Evolutionary conservation across 30 jellyfish, hydroid and myxozoan species (phyloP).

Genomic region (Pelagia noctiluca): DNA sequence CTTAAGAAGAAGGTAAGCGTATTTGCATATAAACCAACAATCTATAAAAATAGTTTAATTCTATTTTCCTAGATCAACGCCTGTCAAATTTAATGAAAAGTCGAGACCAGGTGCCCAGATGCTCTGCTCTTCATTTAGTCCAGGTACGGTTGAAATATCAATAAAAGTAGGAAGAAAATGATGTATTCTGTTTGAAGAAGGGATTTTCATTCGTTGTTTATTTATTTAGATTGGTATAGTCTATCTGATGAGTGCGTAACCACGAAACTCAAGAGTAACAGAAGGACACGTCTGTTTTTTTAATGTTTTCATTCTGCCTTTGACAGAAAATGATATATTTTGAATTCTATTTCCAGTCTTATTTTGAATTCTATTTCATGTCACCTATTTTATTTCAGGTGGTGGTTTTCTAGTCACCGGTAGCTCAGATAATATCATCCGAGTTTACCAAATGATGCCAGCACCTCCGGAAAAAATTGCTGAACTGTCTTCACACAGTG

Average conservation of each 20-base stretch:
- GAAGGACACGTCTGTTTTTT: too few relatives aligned
- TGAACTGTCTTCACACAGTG: constrained; percentile 86
- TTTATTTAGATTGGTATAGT: too few relatives aligned
- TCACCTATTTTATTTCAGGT: constrained; percentile 77
- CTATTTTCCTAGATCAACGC: constrained; percentile 71
- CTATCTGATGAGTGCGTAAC: not conserved
- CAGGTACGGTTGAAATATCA: constrained; percentile 66
- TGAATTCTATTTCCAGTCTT: too few relatives aligned
- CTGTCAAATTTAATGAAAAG: constrained; percentile 89
- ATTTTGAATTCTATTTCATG: too few relatives aligned
- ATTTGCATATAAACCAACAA: too few relatives aligned
- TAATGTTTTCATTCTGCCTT: not conserved
- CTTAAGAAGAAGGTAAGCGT: too few relatives aligned
- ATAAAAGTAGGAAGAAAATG: not conserved
- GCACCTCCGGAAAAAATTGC: constrained; percentile 95
- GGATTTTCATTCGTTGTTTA: not conserved
- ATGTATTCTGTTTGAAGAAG: not conserved
- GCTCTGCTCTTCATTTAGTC: constrained; percentile 98
- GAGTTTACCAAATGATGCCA: constrained; percentile 92
- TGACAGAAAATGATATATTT: too few relatives aligned
- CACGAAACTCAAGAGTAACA: too few relatives aligned
- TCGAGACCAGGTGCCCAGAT: constrained; percentile 97
- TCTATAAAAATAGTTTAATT: not conserved
- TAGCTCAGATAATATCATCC: constrained; percentile 86
- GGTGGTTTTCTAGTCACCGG: constrained; percentile 96